Conservation (phyloP, 2,888 invertebrate genomes). For the Melangyna quadrimaculata region DNA sequence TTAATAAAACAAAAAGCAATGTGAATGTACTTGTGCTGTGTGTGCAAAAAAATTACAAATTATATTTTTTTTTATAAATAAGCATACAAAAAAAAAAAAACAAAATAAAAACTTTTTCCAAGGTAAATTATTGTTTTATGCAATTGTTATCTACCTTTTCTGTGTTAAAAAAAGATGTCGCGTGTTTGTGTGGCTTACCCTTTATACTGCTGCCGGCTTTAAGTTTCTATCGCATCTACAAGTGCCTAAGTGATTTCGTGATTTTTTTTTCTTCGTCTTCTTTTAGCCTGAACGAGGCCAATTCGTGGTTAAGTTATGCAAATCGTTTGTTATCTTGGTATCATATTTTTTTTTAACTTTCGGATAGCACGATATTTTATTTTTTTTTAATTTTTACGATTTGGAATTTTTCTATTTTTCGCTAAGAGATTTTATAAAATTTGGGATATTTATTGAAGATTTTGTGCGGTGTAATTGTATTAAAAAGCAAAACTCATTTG, state of each 20-base stretch:
- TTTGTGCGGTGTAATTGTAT: neutral
- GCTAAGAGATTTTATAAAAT: slow-evolving; percentile 27
- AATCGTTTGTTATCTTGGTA: slow-evolving; percentile 32
- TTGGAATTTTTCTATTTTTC: slow-evolving; percentile 12
- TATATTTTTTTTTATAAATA: slow-evolving; percentile 37
- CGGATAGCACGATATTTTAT: slow-evolving; percentile 20
- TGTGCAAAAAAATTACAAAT: slow-evolving; percentile 57
- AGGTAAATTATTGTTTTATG: slow-evolving; percentile 17
- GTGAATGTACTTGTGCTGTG: slow-evolving; percentile 53
- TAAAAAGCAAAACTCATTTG: neutral
- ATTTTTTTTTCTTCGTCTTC: slow-evolving; percentile 26
- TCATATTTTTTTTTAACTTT: neutral
- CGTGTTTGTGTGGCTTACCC: slow-evolving; percentile 47
- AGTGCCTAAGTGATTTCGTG: slow-evolving; percentile 56
- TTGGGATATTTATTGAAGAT: neutral
- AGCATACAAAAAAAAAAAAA: slow-evolving; percentile 6
- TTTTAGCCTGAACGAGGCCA: slow-evolving; percentile 6
- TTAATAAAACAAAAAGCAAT: slow-evolving; percentile 11
- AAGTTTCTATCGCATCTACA: slow-evolving; percentile 31
- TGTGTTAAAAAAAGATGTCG: slow-evolving; percentile 29
- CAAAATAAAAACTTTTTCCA: neutral
- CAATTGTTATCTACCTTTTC: neutral
- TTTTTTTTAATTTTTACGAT: slow-evolving; percentile 35
- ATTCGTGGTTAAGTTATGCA: slow-evolving; percentile 50
- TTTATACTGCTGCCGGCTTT: slow-evolving; percentile 35